These are phyloP conservation scores for Ovis canadensis DNA, from an alignment of 2,113 vertebrate genomes.

Conservation along the genomic window DNA sequence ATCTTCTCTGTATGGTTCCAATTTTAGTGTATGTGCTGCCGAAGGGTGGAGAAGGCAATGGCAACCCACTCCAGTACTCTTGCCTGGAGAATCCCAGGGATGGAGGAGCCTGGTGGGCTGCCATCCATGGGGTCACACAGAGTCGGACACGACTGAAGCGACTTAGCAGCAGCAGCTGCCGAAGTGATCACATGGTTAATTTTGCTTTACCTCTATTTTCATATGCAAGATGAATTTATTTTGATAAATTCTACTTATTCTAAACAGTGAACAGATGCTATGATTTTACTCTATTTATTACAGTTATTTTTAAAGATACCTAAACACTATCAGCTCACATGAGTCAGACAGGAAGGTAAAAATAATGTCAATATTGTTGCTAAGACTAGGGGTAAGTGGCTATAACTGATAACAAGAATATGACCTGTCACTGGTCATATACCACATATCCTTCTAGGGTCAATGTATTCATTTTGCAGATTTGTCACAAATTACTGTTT, in stretches of 20 bases:
- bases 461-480: slow-evolving; percentile 4
- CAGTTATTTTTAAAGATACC: neutral
- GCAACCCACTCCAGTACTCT: too few species aligned
- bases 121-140: too few species aligned
- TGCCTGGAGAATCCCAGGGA: too few species aligned
- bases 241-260: slow-evolving; percentile 1
- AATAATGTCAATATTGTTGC: neutral
- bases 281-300: neutral
- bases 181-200: neutral
- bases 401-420: neutral
- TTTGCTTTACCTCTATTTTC: slow-evolving; percentile 30
- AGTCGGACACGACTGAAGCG: too few species aligned
- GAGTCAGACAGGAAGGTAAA: slow-evolving; percentile 17
- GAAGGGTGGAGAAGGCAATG: neutral
- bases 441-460: neutral
- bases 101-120: too few species aligned
- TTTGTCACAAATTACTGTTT: neutral
- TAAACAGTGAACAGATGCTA: neutral
- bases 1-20: neutral
- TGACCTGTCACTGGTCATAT: neutral
- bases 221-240: neutral
- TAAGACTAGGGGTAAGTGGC: neutral
- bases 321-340: neutral
- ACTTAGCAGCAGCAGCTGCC: too few species aligned
- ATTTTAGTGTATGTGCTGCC: neutral